Percentiles rank a stretch among this genome's conserved stretches.
Conservation (phyloP, 2,888 invertebrate species). For the Argynnis bischoffii region DNA sequence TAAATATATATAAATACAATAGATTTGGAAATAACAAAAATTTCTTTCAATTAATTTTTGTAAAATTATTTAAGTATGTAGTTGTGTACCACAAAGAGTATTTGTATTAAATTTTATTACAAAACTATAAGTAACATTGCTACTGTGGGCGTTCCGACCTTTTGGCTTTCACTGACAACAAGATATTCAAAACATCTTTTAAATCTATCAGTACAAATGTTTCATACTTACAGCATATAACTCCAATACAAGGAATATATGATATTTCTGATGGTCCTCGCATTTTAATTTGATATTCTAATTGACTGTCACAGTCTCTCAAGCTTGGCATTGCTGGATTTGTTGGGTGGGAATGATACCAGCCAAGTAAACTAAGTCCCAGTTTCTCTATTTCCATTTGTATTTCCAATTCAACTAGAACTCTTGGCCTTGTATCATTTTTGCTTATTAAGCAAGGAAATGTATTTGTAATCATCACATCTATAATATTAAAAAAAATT, state of each 20-base stretch:
- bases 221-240: conserved; percentile 91
- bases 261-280: conserved; percentile 94
- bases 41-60: too few relatives aligned
- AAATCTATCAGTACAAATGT: background rate
- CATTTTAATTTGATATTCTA: conserved; percentile 97
- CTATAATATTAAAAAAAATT: too few relatives aligned
- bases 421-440: conserved; percentile 89
- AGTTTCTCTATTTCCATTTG: conserved; percentile 91
- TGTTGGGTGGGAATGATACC: conserved; percentile 97
- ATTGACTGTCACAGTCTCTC: conserved; percentile 94
- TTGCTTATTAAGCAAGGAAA: conserved; percentile 94
- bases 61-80: too few relatives aligned
- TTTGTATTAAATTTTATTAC: too few relatives aligned
- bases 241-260: conserved; percentile 96
- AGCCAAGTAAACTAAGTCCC: conserved; percentile 92
- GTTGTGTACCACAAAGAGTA: too few relatives aligned
- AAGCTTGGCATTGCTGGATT: conserved; percentile 93
- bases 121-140: too few relatives aligned
- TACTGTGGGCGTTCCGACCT: too few relatives aligned
- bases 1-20: too few relatives aligned
- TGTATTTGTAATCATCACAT: conserved; percentile 92
- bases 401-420: conserved; percentile 90
- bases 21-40: too few relatives aligned
- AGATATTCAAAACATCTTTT: too few relatives aligned
- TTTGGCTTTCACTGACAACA: too few relatives aligned